These are phyloP conservation scores for Drosophila robusta DNA, from an alignment of 2,888 invertebrate genomes.

Conservation along the genomic window DNA sequence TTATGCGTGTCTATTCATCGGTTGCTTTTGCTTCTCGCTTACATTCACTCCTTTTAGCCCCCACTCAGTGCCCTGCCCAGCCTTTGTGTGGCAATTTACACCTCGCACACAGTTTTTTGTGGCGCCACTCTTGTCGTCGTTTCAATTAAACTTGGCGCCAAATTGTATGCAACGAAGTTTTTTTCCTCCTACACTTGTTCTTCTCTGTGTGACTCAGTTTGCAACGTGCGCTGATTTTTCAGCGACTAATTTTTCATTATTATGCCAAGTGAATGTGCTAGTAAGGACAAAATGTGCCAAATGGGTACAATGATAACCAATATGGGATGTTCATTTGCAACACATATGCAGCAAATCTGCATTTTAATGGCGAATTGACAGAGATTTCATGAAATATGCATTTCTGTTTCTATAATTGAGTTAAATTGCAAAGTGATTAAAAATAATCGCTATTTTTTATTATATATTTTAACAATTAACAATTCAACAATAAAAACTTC, in stretches of 20 bases:
- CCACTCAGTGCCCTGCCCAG: not conserved
- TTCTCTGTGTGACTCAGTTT: not conserved
- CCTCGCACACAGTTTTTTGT: slow-evolving; percentile 23
- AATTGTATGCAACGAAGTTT: slow-evolving; percentile 55
- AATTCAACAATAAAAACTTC: too few species aligned
- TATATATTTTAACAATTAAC: too few species aligned
- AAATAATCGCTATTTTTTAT: too few species aligned
- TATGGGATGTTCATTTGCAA: slow-evolving; percentile 31
- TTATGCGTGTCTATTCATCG: slow-evolving; percentile 67
- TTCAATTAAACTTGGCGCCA: slow-evolving; percentile 69
- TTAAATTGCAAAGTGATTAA: too few species aligned
- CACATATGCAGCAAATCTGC: slow-evolving; percentile 5
- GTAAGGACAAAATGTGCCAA: slow-evolving; percentile 29
- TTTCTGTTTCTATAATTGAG: not conserved
- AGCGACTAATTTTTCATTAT: slow-evolving; percentile 65
- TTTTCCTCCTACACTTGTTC: not conserved
- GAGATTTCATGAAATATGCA: not conserved
- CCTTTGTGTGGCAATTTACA: slow-evolving; percentile 27
- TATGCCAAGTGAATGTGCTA: slow-evolving; percentile 40
- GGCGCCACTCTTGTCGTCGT: slow-evolving; percentile 45
- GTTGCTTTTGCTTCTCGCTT: slow-evolving; percentile 8
- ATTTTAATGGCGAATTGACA: not conserved
- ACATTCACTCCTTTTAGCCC: not conserved
- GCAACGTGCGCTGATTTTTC: slow-evolving; percentile 32
- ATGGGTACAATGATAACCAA: slow-evolving; percentile 18